Conservation (phyloP, 2,888 invertebrate genomes). For the Eumacrocentrus americanus region DNA sequence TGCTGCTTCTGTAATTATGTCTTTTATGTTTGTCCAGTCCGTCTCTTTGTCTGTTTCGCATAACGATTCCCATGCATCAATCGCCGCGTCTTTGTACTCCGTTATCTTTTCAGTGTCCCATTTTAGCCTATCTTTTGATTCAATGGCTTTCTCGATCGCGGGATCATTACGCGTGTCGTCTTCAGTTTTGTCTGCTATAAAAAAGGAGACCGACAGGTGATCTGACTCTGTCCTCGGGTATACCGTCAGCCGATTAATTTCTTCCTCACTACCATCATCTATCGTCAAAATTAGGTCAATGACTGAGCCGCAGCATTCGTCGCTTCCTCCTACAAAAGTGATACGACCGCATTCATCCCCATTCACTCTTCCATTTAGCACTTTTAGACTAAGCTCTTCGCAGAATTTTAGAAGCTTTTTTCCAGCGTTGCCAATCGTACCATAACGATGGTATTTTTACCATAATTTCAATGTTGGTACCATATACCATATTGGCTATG, state of each 20-base stretch:
- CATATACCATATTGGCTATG: too few species aligned
- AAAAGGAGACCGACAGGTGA: not conserved
- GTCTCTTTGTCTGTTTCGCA: too few species aligned
- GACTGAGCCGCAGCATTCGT: not conserved
- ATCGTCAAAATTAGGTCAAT: not conserved
- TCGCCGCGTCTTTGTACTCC: too few species aligned
- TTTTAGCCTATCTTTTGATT: too few species aligned
- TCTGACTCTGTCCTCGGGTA: not conserved
- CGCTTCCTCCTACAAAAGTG: constrained; percentile 7
- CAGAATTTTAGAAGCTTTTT: not conserved
- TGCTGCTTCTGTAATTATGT: too few species aligned
- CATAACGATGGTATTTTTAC: too few species aligned
- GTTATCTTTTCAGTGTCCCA: too few species aligned
- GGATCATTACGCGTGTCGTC: not conserved
- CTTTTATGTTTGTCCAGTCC: too few species aligned
- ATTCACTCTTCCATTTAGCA: too few species aligned
- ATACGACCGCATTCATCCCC: constrained; percentile 4
- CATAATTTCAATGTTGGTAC: too few species aligned
- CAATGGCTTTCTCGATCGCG: not conserved
- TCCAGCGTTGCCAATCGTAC: too few species aligned
- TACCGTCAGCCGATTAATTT: not conserved
- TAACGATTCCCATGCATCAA: too few species aligned
- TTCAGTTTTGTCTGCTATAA: not conserved
- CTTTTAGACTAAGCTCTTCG: not conserved
- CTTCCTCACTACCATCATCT: not conserved